Base-by-base conservation (phyloP, 1,140 invertebrate genomes). In the Drosophila elegans region DNA sequence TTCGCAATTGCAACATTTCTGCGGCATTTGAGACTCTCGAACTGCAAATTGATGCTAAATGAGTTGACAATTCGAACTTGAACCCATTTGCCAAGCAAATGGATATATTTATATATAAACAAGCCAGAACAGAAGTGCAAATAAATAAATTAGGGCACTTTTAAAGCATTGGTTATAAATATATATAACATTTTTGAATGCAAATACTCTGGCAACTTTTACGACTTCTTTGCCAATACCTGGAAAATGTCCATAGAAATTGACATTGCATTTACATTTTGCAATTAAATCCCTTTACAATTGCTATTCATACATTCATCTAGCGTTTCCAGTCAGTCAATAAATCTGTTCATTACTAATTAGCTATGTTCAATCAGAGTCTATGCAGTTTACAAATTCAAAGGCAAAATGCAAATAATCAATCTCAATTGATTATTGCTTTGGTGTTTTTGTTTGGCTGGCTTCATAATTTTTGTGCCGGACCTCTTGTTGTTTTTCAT, bases 331-430 rank as follows among this genome's bases (percentile, higher is more conserved):
- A 56, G 7, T 9, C 27, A 46, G 11, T 16, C 29, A 7, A 45
- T 36, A 36, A n/a, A 39, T 5, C 44, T 13, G 25, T 67, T n/a
- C 41, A 27, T 34, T 21, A 34, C 44, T 71, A 71, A 71, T 71
- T 71, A 71, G 36, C 52, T 3, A 5, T n/a, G 46, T 67, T 71
- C 51, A 69, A 71, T 71, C 64, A 41, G 64, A 34, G 11, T 16
- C 9, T 25, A 21, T 29, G 21, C 12, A 29, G n/a, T 39, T 67
- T 27, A 16, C 29, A 64, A 46, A 49, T 49, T 29, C 7, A 32
- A 46, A 53, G 54, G 62, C 25, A 46, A 67, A 68, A 69, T 68
- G 38, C 62, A 67, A 69, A 71, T 71, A 69, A 69, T 46, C 49
- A 25, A 56, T 56, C 13, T 38, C 49, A 56, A 71, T 71, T 71